Evolutionary conservation across 2,888 invertebrate species (phyloP).

Genomic region (Argyra leucocephala): DNA sequence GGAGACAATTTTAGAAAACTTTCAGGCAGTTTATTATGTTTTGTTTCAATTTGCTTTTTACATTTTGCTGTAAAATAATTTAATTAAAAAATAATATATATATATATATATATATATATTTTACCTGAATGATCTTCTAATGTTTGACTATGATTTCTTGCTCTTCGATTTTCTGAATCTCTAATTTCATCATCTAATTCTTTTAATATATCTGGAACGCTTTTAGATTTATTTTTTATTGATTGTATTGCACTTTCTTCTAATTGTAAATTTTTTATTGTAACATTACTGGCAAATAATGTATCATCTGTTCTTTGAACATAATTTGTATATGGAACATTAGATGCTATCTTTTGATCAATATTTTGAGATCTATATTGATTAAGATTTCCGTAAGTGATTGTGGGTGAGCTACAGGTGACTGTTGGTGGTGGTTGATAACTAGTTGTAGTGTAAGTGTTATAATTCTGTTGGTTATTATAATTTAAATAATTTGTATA

Average conservation of each 20-base stretch:
- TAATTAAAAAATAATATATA: too few species aligned
- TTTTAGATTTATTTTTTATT: constrained; percentile 48
- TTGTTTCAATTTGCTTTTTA: constrained; percentile 8
- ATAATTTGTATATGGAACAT: not conserved
- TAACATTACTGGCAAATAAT: constrained; percentile 11
- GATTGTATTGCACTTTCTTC: constrained; percentile 34
- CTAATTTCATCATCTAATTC: constrained; percentile 61
- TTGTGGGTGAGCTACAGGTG: not conserved
- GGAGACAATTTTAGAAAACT: constrained; percentile 40
- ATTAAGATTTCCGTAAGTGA: not conserved
- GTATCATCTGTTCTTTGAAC: not conserved
- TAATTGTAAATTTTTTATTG: constrained; percentile 2
- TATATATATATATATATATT: too few species aligned
- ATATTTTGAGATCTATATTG: not conserved
- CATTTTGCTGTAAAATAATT: constrained; percentile 4
- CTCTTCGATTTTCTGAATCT: constrained; percentile 46
- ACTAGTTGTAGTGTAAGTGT: not conserved
- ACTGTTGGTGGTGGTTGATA: not conserved
- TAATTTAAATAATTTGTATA: not conserved
- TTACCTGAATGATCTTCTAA: constrained; percentile 26
- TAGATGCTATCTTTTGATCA: not conserved
- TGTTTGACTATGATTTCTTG: constrained; percentile 49
- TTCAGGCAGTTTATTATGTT: constrained; percentile 14
- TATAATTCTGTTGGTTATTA: not conserved
- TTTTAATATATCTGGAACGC: constrained; percentile 66